These are phyloP conservation scores for Colaptes auratus DNA, from an alignment of 2,113 vertebrate species.

Conservation along the genomic window DNA sequence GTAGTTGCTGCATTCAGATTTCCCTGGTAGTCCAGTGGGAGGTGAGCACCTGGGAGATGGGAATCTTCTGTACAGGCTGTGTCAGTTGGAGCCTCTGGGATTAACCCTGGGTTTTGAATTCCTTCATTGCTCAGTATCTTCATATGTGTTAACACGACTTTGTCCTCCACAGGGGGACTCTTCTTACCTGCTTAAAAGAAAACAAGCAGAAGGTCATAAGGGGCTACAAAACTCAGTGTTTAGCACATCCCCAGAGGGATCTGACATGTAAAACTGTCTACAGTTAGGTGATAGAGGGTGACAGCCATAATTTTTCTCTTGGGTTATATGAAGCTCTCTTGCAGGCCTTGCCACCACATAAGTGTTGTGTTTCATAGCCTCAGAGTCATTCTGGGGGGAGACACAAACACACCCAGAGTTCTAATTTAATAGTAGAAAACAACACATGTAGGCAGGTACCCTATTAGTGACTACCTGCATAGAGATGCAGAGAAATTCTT, in stretches of 20 bases:
- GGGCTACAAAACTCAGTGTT: neutral
- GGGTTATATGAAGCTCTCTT: neutral
- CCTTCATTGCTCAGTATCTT: slow-evolving; percentile 79
- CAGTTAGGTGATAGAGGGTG: neutral
- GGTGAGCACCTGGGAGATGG: neutral
- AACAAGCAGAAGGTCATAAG: slow-evolving; percentile 3
- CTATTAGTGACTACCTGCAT: neutral
- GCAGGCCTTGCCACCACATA: neutral
- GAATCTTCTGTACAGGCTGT: neutral
- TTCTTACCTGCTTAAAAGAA: slow-evolving; percentile 78
- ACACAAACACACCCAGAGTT: slow-evolving; percentile 25
- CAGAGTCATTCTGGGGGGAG: neutral
- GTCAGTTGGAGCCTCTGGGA: slow-evolving; percentile 34
- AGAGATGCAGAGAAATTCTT: neutral
- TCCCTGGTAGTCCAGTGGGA: neutral
- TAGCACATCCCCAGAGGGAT: neutral
- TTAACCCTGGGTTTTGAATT: slow-evolving; percentile 68
- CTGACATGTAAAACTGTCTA: neutral
- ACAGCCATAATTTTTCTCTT: neutral
- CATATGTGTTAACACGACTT: slow-evolving; percentile 87
- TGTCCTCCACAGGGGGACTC: slow-evolving; percentile 73
- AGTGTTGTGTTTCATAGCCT: slow-evolving; percentile 20
- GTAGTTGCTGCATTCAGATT: rapidly evolving
- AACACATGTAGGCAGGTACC: neutral
- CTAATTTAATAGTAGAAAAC: neutral